These are phyloP conservation scores for Apaloderma vittatum DNA, from an alignment of 2,113 vertebrate species.

Conservation along the genomic window DNA sequence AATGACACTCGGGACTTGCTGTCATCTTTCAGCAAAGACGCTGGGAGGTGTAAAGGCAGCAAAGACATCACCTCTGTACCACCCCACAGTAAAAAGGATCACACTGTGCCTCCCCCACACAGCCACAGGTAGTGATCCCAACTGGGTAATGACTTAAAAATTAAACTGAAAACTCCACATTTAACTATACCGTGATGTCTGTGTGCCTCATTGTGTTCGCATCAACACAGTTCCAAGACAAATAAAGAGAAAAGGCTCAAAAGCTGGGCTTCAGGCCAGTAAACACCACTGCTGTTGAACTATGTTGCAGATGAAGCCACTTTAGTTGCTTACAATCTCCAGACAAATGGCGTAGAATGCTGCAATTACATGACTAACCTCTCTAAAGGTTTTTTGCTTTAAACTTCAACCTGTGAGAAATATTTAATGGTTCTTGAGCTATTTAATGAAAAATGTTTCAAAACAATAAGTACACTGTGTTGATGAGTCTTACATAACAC, in stretches of 20 bases:
- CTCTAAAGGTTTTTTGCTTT: not conserved
- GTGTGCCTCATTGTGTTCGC: not conserved
- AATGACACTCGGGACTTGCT: not conserved
- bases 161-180: not conserved
- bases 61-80: not conserved
- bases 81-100: not conserved
- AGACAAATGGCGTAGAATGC: not conserved
- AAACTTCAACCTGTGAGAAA: not conserved
- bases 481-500: not conserved
- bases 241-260: constrained; percentile 10
- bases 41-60: not conserved
- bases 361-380: not conserved
- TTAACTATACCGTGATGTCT: not conserved
- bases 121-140: not conserved
- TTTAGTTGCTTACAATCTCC: not conserved
- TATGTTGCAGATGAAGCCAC: not conserved
- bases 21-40: not conserved
- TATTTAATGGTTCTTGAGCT: not conserved
- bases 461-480: not conserved
- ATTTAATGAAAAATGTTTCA: not conserved
- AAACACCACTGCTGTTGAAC: not conserved
- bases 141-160: not conserved
- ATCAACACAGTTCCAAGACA: not conserved
- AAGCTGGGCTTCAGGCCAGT: constrained; percentile 21
- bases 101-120: not conserved